Percentiles rank a stretch among this genome's conserved stretches.
These are phyloP conservation scores for Neria commutata DNA, from an alignment of 2,888 invertebrate species.

Conservation along the genomic window DNA sequence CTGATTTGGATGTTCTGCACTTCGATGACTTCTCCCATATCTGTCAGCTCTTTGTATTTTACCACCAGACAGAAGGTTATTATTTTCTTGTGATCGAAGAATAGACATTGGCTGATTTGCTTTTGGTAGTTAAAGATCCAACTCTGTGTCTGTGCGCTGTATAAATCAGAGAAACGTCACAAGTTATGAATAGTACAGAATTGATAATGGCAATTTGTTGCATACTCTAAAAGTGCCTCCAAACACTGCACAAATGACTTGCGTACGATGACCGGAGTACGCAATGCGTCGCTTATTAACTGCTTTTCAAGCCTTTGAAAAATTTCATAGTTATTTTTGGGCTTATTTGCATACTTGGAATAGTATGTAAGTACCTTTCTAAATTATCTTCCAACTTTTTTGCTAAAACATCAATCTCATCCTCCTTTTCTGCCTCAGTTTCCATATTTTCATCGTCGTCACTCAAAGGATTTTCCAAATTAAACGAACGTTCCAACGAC, in stretches of 20 bases:
- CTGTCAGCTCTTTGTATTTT: slow-evolving; percentile 34
- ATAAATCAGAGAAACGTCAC: too few relatives aligned
- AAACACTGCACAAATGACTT: background rate
- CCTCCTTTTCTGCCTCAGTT: background rate
- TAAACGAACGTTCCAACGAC: background rate
- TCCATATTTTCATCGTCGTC: slow-evolving; percentile 5
- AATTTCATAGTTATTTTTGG: too few relatives aligned
- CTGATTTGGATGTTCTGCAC: slow-evolving; percentile 27
- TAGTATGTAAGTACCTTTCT: too few relatives aligned
- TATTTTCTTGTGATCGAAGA: slow-evolving; percentile 26
- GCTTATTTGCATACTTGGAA: too few relatives aligned
- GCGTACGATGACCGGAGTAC: background rate
- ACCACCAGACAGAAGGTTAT: slow-evolving; percentile 30
- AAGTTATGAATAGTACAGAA: too few relatives aligned
- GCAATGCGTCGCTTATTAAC: too few relatives aligned
- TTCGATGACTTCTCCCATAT: slow-evolving; percentile 31
- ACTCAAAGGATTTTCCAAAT: slow-evolving; percentile 2
- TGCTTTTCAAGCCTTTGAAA: too few relatives aligned
- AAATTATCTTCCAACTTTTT: background rate
- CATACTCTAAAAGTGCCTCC: background rate
- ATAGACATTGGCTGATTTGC: slow-evolving; percentile 27
- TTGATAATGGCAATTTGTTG: too few relatives aligned
- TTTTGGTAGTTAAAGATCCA: slow-evolving; percentile 48
- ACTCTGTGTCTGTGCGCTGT: slow-evolving; percentile 28
- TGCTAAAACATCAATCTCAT: background rate